These are phyloP conservation scores for Thymallus thymallus DNA, from an alignment of 2,113 vertebrate species.

Conservation along the genomic window DNA sequence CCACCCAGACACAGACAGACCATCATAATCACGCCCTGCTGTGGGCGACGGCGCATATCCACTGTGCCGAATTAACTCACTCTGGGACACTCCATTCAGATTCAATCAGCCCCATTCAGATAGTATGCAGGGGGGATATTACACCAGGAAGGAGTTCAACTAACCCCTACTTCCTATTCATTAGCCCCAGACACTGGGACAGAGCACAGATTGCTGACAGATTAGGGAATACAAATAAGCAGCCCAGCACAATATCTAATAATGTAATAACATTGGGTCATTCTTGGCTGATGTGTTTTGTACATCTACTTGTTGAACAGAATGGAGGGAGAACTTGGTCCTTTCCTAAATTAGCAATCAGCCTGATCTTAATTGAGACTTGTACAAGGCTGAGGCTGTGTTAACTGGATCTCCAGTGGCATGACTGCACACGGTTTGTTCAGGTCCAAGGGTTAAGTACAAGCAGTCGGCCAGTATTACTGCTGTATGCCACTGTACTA, in stretches of 20 bases:
- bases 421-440: not conserved
- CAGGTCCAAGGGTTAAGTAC: not conserved
- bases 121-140: conserved; percentile 29
- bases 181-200: not conserved
- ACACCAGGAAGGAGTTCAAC: conserved; percentile 41
- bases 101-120: conserved; percentile 21
- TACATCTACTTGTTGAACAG: conserved; percentile 9
- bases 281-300: not conserved
- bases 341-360: not conserved
- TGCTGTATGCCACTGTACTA: not conserved
- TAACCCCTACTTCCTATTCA: conserved; percentile 15
- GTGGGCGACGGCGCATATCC: conserved; percentile 21
- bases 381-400: not conserved
- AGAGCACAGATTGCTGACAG: not conserved
- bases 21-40: conserved; percentile 26
- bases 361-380: not conserved
- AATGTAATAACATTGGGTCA: too few relatives aligned
- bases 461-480: not conserved
- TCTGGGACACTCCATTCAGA: conserved; percentile 38
- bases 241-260: too few relatives aligned
- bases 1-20: not conserved
- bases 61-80: conserved; percentile 37
- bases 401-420: not conserved
- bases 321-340: not conserved
- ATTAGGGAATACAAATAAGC: not conserved